Base-by-base conservation (phyloP, 1,140 invertebrate species). In the Drosophila ficusphila region DNA sequence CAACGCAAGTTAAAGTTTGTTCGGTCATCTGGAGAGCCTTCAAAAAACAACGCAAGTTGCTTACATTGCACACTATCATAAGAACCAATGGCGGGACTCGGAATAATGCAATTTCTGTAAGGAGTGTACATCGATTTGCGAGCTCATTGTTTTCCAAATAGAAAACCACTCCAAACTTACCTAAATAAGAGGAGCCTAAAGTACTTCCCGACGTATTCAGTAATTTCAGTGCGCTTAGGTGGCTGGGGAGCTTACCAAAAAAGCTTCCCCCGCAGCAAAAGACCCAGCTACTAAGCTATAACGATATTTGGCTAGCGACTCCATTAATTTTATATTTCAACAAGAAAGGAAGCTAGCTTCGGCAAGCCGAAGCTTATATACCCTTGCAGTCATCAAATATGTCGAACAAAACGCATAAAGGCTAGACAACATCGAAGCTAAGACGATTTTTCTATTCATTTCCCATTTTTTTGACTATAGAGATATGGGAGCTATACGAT, bases 11-110 rank as follows among this genome's bases (percentile, higher is more conserved):
- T 27, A 94, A 88, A 4, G 94, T 94, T 53, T 93, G 93, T 46
- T 90, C 90, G n/a, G 91, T 91, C 19, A 79, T 75, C 54, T 93
- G 92, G 1, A 94, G 72, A 2, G 93, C 92, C 82, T 93, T 94
- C 2, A 94, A 92, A 79, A 93, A 94, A 65, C 93, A 93, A 2
- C 93, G 93, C 70, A 92, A 93, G 39, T 94, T 93, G n/a, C 91
- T 76, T 0, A 92, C 92, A 78, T 94, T 94, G 46, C 89, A 92
- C 1, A 89, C 53, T n/a, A 94, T 31, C 94, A 94, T 94, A 3
- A 92, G 47, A 2, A 67, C 57, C 23, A 94, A 81, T 16, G 89
- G 90, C 0, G 90, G 11, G 0, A 44, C 9, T 3, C 67, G 74
- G 2, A 86, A 5, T 8, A 90, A 6, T 9, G 39, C 39, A 23